Evolutionary conservation across 92 coral and sea anemone genomes (phyloP).

Genomic region (Actinernus sp.): DNA sequence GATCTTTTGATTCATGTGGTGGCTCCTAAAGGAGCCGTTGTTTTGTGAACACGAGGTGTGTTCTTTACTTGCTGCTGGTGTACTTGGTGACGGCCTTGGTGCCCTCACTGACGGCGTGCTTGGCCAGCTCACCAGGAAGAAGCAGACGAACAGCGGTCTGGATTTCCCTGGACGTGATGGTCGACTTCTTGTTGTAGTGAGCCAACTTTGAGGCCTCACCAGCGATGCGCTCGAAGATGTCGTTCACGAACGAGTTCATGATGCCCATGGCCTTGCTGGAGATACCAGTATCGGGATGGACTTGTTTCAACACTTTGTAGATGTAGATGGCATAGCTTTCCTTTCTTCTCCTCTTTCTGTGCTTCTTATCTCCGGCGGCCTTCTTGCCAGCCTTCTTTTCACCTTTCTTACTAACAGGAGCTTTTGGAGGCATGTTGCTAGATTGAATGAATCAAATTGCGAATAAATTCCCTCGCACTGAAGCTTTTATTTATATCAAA

Average conservation of each 20-base stretch:
- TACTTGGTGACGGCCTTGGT: constrained; percentile 98
- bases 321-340: constrained; percentile 97
- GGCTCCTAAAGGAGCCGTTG: no score
- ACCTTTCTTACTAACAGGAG: constrained; percentile 31
- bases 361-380: constrained; percentile 18
- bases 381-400: constrained; percentile 37
- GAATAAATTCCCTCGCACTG: constrained; percentile 3
- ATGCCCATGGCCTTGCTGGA: constrained; percentile 74
- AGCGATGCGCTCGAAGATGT: constrained; percentile 69
- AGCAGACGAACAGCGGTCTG: constrained; percentile 84
- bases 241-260: constrained; percentile 73
- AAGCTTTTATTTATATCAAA: constrained; percentile 44
- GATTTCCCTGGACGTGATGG: constrained; percentile 54
- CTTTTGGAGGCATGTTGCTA: constrained; percentile 31
- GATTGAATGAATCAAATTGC: background rate
- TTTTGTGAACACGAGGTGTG: no score
- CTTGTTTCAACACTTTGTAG: constrained; percentile 97
- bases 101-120: constrained; percentile 94
- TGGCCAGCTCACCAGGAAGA: constrained; percentile 87
- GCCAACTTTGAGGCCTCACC: constrained; percentile 38
- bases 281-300: constrained; percentile 97
- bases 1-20: no score
- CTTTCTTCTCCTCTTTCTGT: constrained; percentile 64
- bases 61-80: constrained; percentile 99
- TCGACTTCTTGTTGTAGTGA: constrained; percentile 32